Evolutionary conservation across 2,797 vertebrate genomes (phyloP), one percentile per base, ranked within the genome.

Genomic region (Tamandua tetradactyla): DNA sequence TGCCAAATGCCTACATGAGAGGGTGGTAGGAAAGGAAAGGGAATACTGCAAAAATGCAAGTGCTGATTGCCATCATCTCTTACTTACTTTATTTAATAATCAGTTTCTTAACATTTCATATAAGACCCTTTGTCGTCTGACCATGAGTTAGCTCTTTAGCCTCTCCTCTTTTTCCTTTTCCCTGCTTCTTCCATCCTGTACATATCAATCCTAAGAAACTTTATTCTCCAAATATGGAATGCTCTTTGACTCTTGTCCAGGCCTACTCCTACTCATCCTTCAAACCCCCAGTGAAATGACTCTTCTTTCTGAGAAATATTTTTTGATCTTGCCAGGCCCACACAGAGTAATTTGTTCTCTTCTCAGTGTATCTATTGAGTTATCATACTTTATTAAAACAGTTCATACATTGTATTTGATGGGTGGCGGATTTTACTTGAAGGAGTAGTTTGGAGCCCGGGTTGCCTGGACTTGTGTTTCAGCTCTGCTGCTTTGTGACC

Each of bases 11-110:
- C 66, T 1, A 2, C 23, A 5, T 9, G n/a, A 18, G 23, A n/a
- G 52, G 30, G 1, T 22, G 40, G 35, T 4, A 17, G 20, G 35
- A n/a, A 82, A 49, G 37, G 18, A 27, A 66, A n/a, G 52, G 35
- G 59, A 57, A 3, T 1, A 8, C 69, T 20, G 15, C 4, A 42
- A 69, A 59, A 66, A 2, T 0, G 3, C 18, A 62, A 61, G 14
- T 1, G 4, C 12, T 0, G 0, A 7, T 17, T 23, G 3, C 18
- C 52, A 25, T 4, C 23, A 13, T 30, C 52, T 81, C n/a, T 59
- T 57, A 2, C 1, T 20, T 47, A 75, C 44, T 9, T 35, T 40
- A 35, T 32, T 14, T 61, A 79, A 64, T 32, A 5, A 37, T 1
- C 1, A 4, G 27, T 25, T 47, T 72, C 42, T 49, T 82, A 25